Conservation (phyloP, 2,797 vertebrate genomes). For the Rhinella marina region DNA sequence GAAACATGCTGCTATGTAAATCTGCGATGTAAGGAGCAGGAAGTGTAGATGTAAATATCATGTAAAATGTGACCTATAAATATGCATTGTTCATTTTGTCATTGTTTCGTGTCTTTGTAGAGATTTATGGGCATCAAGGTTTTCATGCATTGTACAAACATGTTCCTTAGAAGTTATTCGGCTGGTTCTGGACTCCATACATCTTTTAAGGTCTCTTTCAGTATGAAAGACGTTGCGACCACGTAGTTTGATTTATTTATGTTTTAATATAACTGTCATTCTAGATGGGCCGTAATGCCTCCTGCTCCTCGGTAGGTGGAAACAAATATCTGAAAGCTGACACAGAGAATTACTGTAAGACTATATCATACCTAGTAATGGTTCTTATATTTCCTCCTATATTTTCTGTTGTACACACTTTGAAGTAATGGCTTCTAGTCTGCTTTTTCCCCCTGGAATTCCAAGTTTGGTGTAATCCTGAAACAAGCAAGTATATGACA, state of each 20-base stretch:
- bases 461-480: background rate
- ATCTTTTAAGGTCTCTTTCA: background rate
- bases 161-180: background rate
- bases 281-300: background rate
- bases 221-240: background rate
- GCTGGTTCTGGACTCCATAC: background rate
- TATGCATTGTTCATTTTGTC: background rate
- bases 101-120: background rate
- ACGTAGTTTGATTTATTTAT: constrained; percentile 3
- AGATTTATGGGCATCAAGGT: background rate
- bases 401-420: background rate
- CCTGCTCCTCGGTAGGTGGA: background rate
- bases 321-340: background rate
- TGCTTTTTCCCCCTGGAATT: background rate
- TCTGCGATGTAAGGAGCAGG: background rate
- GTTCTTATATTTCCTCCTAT: background rate
- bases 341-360: background rate
- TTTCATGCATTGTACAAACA: too few relatives aligned
- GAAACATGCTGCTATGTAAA: background rate
- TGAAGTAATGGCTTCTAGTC: background rate
- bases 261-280: constrained; percentile 26
- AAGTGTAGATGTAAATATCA: background rate
- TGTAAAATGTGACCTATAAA: background rate
- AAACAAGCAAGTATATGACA: background rate
- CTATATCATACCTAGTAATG: background rate